Evolutionary conservation across 2,113 vertebrate genomes (phyloP).

Genomic region (Scortum barcoo): DNA sequence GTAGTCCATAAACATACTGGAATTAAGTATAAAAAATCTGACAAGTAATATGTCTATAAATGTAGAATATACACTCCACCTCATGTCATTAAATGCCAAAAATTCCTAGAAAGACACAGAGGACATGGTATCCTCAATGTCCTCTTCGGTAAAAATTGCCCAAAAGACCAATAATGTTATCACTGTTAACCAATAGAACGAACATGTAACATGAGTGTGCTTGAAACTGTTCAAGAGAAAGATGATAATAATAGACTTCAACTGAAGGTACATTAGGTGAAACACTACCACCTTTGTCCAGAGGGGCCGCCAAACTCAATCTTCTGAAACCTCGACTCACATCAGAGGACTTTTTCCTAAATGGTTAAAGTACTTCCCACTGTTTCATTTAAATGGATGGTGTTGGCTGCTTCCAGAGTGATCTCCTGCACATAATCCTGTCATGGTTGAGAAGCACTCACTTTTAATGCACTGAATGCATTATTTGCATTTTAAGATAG

Average conservation of each 20-base stretch:
- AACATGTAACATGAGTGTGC: background rate
- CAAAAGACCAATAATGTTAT: background rate
- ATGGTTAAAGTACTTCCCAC: background rate
- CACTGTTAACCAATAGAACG: background rate
- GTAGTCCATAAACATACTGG: no score
- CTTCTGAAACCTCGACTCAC: background rate
- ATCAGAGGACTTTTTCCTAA: background rate
- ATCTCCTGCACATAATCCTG: conserved; percentile 19
- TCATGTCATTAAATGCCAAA: no score
- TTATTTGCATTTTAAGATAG: conserved; percentile 22
- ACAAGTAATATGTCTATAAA: background rate
- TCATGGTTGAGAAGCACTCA: background rate
- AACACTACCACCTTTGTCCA: no score
- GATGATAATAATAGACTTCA: background rate
- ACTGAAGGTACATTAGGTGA: background rate
- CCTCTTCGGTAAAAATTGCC: no score
- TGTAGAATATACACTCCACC: no score
- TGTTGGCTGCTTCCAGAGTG: background rate
- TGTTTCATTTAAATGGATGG: conserved; percentile 15
- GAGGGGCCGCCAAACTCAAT: background rate
- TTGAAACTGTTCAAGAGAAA: background rate
- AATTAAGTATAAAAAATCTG: background rate
- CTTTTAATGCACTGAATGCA: background rate
- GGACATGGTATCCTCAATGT: background rate
- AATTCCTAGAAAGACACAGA: background rate